phyloP scores from a whole-genome alignment of 2,797 vertebrate genomes.

The Premnoplex brunnescens region DNA sequence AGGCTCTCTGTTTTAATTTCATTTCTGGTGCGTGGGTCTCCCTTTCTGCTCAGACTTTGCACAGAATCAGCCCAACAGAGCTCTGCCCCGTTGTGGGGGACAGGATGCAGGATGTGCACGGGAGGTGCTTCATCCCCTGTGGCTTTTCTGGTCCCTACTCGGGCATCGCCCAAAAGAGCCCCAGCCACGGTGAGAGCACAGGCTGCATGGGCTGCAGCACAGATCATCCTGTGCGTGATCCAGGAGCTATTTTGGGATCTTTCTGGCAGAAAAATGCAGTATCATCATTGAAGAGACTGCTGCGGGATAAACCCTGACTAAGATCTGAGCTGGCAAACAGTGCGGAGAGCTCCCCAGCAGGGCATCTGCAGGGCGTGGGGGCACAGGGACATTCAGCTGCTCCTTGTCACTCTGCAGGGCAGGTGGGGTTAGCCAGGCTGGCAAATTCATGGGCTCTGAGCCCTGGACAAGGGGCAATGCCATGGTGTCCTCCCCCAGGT shows the following conservation, averaged over 20 bases:
- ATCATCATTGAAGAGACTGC: neutral
- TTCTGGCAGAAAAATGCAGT: slow-evolving; percentile 24
- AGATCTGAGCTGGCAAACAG: neutral
- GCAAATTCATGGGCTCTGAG: neutral
- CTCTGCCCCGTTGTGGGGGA: rapidly evolving
- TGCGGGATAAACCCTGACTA: neutral
- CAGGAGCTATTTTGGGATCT: slow-evolving; percentile 5
- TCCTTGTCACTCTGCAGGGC: rapidly evolving
- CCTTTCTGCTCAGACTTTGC: neutral
- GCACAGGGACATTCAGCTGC: neutral
- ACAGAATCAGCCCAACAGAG: neutral
- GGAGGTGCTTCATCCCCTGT: neutral
- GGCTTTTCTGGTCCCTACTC: neutral
- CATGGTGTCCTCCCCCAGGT: neutral
- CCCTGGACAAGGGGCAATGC: neutral
- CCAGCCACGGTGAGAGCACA: rapidly evolving
- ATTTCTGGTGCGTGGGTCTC: neutral
- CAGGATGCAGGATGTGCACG: rapidly evolving
- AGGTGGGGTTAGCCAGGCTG: neutral
- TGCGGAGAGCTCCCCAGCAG: neutral
- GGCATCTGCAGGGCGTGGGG: neutral
- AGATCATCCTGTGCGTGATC: neutral
- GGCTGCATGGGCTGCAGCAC: neutral
- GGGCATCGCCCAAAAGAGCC: neutral
- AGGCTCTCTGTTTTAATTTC: neutral